Percentiles rank a stretch among this genome's conserved stretches.
These are phyloP conservation scores for Parapsyche elsis DNA, from an alignment of 1,140 invertebrate genomes.

Conservation along the genomic window DNA sequence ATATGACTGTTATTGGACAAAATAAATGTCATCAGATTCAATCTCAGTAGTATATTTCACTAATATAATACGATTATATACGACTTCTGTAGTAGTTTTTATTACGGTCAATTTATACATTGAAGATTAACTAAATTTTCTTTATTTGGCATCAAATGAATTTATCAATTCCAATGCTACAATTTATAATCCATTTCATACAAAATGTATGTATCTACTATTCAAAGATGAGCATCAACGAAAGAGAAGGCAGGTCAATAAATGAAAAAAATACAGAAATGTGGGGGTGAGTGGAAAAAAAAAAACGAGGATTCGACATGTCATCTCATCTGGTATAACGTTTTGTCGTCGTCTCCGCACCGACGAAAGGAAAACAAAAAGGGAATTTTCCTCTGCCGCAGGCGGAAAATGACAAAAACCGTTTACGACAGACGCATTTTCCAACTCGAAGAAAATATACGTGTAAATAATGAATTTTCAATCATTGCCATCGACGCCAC, in stretches of 20 bases:
- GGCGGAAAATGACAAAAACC: conserved; percentile 35
- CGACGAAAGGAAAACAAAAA: conserved; percentile 14
- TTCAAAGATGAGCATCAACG: too few species aligned
- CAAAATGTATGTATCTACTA: not conserved
- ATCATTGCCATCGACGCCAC: conserved; percentile 17
- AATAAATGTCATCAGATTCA: conserved; percentile 1
- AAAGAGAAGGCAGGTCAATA: conserved; percentile 6
- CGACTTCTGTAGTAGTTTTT: not conserved
- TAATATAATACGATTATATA: not conserved
- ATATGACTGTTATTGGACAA: not conserved
- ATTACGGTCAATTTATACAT: too few species aligned
- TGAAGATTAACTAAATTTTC: too few species aligned
- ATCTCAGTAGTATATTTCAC: not conserved
- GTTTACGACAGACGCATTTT: conserved; percentile 36
- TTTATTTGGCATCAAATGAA: not conserved
- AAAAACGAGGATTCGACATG: conserved; percentile 25
- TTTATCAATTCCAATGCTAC: too few species aligned
- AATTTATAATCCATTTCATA: too few species aligned
- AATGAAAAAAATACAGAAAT: not conserved
- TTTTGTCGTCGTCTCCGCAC: not conserved
- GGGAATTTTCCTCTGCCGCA: conserved; percentile 1
- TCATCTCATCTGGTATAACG: conserved; percentile 23
- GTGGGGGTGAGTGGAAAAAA: not conserved
- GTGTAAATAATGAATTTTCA: conserved; percentile 43
- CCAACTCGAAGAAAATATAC: not conserved